These are phyloP conservation scores for Aegithalos caudatus DNA, from an alignment of 2,113 vertebrate genomes.

Conservation along the genomic window DNA sequence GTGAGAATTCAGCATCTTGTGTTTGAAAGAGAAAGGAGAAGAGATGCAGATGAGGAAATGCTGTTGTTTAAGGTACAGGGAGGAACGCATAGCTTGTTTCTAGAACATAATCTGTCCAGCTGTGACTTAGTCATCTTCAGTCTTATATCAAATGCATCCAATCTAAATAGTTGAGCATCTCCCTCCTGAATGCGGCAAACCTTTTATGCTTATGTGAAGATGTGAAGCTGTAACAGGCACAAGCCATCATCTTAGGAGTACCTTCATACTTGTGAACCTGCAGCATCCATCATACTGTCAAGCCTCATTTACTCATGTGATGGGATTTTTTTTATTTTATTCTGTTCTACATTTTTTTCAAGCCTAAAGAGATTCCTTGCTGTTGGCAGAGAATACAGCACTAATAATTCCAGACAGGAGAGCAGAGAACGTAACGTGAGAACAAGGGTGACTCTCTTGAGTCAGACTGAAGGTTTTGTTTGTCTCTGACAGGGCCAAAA, in stretches of 20 bases:
- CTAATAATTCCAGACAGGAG: neutral
- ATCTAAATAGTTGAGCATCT: constrained; percentile 45
- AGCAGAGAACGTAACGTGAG: neutral
- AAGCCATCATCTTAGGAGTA: constrained; percentile 11
- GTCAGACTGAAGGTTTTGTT: constrained; percentile 12
- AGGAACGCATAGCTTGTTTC: neutral
- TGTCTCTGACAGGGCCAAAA: constrained; percentile 16
- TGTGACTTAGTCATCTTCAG: constrained; percentile 46
- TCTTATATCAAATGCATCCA: neutral
- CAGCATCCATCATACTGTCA: constrained; percentile 57
- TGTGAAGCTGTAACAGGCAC: neutral
- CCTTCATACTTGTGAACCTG: constrained; percentile 47
- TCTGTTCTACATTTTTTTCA: neutral
- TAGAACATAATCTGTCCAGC: constrained; percentile 48
- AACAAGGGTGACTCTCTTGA: neutral
- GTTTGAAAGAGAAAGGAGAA: neutral
- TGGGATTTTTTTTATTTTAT: neutral
- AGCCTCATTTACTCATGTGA: constrained; percentile 36
- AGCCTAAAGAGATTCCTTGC: constrained; percentile 13
- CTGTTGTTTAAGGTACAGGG: constrained; percentile 8
- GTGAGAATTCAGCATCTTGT: neutral
- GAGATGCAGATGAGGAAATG: constrained; percentile 5
- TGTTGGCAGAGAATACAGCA: neutral
- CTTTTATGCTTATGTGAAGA: constrained; percentile 13
- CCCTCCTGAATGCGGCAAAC: constrained; percentile 44